Conservation (phyloP, 2,113 vertebrate genomes). For the Mustelus asterias region DNA sequence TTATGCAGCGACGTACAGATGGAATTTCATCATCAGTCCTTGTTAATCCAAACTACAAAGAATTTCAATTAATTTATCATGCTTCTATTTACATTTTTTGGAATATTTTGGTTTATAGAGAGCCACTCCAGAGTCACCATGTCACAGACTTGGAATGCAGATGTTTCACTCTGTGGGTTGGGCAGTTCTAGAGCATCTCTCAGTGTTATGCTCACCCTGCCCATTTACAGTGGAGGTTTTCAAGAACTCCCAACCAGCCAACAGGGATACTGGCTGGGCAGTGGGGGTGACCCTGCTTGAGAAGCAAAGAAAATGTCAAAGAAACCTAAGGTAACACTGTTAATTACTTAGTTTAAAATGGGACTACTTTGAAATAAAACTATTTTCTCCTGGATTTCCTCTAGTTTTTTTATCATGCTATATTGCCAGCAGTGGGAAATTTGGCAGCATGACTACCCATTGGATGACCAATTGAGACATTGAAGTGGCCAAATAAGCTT, state of each 20-base stretch:
- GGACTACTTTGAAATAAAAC: neutral
- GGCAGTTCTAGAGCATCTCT: neutral
- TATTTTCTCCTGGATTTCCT: neutral
- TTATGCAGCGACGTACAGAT: neutral
- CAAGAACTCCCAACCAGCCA: neutral
- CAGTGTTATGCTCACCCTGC: neutral
- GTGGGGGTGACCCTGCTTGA: neutral
- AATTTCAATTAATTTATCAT: slow-evolving; percentile 8
- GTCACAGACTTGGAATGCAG: neutral
- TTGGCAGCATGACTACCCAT: neutral
- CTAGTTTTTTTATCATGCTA: neutral
- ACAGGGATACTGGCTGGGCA: neutral
- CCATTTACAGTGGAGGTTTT: neutral
- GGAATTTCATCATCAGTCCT: neutral
- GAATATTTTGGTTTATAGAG: neutral
- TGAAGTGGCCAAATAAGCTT: neutral
- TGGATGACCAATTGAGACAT: neutral
- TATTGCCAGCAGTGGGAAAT: neutral
- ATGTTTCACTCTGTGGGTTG: neutral
- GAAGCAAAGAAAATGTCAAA: neutral
- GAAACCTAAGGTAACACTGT: neutral
- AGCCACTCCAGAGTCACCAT: neutral
- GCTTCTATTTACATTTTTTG: neutral
- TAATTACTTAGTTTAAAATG: neutral
- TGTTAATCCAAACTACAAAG: neutral